phyloP scores from a whole-genome alignment of 1,140 invertebrate genomes.

The Cecropterus lyciades region DNA sequence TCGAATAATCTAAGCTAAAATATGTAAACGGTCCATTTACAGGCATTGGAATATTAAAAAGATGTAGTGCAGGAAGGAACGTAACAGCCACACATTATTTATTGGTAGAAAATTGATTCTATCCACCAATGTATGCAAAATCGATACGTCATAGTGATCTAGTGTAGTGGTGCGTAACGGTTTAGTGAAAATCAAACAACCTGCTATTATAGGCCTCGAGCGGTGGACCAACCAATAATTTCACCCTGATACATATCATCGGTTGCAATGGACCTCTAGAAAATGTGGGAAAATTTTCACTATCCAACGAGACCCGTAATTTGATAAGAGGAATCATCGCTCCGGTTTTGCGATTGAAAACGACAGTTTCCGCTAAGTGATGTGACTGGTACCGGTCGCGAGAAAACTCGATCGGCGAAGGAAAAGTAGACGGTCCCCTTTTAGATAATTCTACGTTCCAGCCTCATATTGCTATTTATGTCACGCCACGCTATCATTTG shows the following conservation, averaged over 20 bases:
- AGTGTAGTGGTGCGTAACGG: constrained; percentile 62
- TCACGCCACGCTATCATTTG: constrained; percentile 49
- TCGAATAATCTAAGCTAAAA: constrained; percentile 1
- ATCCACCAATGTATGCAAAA: constrained; percentile 24
- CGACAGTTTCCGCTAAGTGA: constrained; percentile 75
- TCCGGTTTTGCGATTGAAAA: constrained; percentile 72
- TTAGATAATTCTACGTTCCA: constrained; percentile 48
- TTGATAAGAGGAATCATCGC: constrained; percentile 79
- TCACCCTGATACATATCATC: constrained; percentile 80
- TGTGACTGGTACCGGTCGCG: constrained; percentile 61
- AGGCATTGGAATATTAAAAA: constrained; percentile 30
- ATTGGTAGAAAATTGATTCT: constrained; percentile 27
- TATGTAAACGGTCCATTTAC: constrained; percentile 27
- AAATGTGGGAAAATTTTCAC: constrained; percentile 81
- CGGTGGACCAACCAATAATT: constrained; percentile 66
- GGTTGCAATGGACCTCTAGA: constrained; percentile 57
- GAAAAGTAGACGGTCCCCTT: constrained; percentile 73
- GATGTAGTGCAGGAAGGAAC: constrained; percentile 17
- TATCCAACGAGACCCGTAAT: constrained; percentile 67
- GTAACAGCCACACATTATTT: constrained; percentile 24
- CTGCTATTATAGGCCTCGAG: constrained; percentile 71
- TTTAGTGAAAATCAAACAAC: constrained; percentile 80
- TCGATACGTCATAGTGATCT: constrained; percentile 32
- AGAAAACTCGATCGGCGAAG: constrained; percentile 72
- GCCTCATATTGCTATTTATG: constrained; percentile 47